phyloP scores from a whole-genome alignment of 2,797 vertebrate genomes.

The Leptodactylus fallax region DNA sequence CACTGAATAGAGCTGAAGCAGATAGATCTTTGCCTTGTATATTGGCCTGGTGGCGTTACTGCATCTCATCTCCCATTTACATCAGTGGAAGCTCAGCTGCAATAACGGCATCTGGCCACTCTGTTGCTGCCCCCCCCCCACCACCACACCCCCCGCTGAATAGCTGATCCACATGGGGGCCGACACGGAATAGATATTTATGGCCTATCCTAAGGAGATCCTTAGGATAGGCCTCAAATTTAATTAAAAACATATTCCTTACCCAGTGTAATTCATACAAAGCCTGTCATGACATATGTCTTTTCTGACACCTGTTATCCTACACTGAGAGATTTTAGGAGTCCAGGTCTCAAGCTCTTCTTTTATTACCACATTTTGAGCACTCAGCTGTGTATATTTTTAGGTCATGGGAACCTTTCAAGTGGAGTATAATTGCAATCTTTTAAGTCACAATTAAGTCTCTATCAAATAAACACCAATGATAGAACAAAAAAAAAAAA shows the following conservation, averaged over 20 bases:
- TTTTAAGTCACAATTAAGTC: slow-evolving; percentile 6
- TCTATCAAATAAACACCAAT: slow-evolving; percentile 14
- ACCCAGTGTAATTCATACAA: background rate
- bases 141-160: too few relatives aligned
- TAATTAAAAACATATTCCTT: background rate
- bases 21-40: too few relatives aligned
- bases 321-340: background rate
- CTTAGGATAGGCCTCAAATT: too few relatives aligned
- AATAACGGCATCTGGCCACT: too few relatives aligned
- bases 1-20: too few relatives aligned
- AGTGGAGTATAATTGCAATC: slow-evolving; percentile 50
- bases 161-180: too few relatives aligned
- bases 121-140: too few relatives aligned
- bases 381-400: slow-evolving; percentile 58
- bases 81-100: too few relatives aligned
- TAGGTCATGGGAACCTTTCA: slow-evolving; percentile 56
- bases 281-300: background rate
- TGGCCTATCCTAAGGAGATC: too few relatives aligned
- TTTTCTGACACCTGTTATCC: slow-evolving; percentile 50
- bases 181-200: too few relatives aligned
- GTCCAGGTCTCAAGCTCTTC: slow-evolving; percentile 20
- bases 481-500: background rate
- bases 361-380: slow-evolving; percentile 51
- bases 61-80: too few relatives aligned
- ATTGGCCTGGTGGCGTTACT: too few relatives aligned